Evolutionary conservation across 2,888 invertebrate species (phyloP).

Genomic region (Thymelicus sylvestris): DNA sequence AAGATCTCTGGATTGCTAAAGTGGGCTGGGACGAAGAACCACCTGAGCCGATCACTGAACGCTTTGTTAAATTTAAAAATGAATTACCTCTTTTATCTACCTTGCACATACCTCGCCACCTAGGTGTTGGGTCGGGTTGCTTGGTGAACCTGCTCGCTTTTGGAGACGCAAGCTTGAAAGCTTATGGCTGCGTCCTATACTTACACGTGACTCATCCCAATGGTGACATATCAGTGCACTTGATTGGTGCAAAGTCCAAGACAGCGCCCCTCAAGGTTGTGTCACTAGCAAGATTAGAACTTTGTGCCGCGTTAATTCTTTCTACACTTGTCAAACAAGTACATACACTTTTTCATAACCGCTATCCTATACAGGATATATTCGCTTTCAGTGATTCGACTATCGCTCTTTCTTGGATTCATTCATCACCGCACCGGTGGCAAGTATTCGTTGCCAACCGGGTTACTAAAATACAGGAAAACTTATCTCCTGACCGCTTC

Average conservation of each 20-base stretch:
- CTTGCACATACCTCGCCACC: too few species aligned
- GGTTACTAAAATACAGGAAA: conserved; percentile 16
- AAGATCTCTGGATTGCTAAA: too few species aligned
- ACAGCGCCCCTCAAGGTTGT: not conserved
- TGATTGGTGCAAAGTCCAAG: not conserved
- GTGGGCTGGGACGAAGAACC: too few species aligned
- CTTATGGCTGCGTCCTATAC: too few species aligned
- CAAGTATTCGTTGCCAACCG: conserved; percentile 31
- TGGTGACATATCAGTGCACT: not conserved
- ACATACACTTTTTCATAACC: not conserved
- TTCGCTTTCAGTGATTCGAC: conserved; percentile 30
- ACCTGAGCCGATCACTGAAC: too few species aligned
- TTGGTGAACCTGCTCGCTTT: too few species aligned
- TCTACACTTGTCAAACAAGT: not conserved
- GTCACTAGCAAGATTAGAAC: not conserved
- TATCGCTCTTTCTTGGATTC: conserved; percentile 32
- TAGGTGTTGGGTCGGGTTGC: too few species aligned
- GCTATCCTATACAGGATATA: not conserved
- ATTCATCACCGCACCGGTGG: conserved; percentile 33
- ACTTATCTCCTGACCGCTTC: conserved; percentile 15
- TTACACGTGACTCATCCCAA: too few species aligned
- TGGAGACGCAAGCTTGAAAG: too few species aligned
- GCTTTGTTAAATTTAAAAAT: too few species aligned
- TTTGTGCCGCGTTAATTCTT: conserved; percentile 1
- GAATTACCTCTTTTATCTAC: too few species aligned